Conservation (phyloP, 2,888 invertebrate species). For the Schizaphis graminum region DNA sequence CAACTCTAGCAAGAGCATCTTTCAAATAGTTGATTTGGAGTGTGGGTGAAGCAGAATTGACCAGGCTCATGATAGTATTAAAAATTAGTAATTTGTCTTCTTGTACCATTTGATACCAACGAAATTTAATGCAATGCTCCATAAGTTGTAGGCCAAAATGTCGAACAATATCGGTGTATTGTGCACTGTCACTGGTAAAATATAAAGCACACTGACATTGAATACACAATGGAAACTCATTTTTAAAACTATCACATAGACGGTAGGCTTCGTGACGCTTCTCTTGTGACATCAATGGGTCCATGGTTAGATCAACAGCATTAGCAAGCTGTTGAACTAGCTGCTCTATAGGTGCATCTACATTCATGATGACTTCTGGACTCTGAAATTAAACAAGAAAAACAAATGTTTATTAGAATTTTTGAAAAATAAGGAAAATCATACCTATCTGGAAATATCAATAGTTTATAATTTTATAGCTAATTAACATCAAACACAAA, state of each 20-base stretch:
- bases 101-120: slow-evolving; percentile 90
- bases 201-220: slow-evolving; percentile 88
- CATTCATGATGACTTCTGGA: slow-evolving; percentile 38
- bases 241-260: slow-evolving; percentile 79
- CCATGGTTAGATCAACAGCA: slow-evolving; percentile 87
- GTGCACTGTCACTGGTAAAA: slow-evolving; percentile 80
- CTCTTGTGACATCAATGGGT: slow-evolving; percentile 82
- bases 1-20: slow-evolving; percentile 88
- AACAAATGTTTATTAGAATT: neutral
- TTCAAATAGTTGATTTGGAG: slow-evolving; percentile 75
- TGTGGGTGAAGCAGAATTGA: slow-evolving; percentile 61
- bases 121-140: slow-evolving; percentile 93
- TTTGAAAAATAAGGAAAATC: neutral
- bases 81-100: slow-evolving; percentile 89
- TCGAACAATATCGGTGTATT: slow-evolving; percentile 77
- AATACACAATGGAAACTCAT: slow-evolving; percentile 84
- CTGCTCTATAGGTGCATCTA: slow-evolving; percentile 60
- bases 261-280: slow-evolving; percentile 86
- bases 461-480: neutral
- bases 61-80: slow-evolving; percentile 66
- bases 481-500: neutral
- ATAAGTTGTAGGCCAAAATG: slow-evolving; percentile 93
- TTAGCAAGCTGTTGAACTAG: slow-evolving; percentile 74
- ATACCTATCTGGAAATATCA: neutral
- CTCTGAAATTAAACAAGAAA: slow-evolving; percentile 54